Evolutionary conservation across 2,797 vertebrate species (phyloP).

Genomic region (Chaetophractus vellerosus): DNA sequence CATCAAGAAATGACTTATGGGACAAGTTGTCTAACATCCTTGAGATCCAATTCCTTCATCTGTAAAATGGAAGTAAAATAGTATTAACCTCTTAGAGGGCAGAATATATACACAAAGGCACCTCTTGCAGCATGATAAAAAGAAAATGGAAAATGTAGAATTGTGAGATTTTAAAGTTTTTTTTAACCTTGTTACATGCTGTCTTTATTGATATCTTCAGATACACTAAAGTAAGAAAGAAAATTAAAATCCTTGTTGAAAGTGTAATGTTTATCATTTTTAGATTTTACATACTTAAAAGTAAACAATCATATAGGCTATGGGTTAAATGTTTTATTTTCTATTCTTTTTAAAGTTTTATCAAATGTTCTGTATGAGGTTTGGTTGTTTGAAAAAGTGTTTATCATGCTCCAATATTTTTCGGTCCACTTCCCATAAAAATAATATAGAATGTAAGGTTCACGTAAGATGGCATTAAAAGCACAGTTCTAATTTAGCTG

Average conservation of each 20-base stretch:
- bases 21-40: not conserved
- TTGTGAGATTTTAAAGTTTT: not conserved
- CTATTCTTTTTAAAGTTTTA: not conserved
- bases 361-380: constrained; percentile 11
- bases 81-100: not conserved
- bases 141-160: not conserved
- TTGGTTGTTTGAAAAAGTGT: constrained; percentile 65
- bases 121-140: constrained; percentile 10
- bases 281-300: not conserved
- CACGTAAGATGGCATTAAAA: constrained; percentile 75
- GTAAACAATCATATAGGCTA: not conserved
- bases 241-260: not conserved
- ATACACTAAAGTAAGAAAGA: not conserved
- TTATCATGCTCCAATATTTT: constrained; percentile 61
- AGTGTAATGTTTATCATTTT: constrained; percentile 2
- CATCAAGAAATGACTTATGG: not conserved
- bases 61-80: constrained; percentile 43
- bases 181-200: not conserved
- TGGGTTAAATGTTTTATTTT: not conserved
- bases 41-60: not conserved
- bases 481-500: constrained; percentile 78
- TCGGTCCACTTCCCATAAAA: constrained; percentile 44
- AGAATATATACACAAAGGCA: not conserved
- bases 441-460: constrained; percentile 55
- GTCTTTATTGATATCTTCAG: not conserved